These are phyloP conservation scores for Laticauda colubrina DNA, from an alignment of 2,113 vertebrate species.

Conservation along the genomic window DNA sequence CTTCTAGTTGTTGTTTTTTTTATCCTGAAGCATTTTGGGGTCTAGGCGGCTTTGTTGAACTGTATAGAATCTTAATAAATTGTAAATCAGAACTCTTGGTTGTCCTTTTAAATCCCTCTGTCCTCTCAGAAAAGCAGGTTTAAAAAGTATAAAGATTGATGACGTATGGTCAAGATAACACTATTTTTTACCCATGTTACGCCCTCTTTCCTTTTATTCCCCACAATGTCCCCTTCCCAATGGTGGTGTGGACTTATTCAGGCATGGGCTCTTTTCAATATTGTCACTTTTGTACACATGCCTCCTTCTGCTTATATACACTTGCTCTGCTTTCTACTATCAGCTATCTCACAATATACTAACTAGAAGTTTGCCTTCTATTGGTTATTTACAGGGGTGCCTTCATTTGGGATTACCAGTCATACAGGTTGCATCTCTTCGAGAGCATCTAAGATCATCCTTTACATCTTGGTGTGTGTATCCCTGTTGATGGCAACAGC, in stretches of 20 bases:
- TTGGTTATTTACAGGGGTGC: conserved; percentile 4
- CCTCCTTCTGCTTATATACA: not conserved
- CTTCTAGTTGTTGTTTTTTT: not conserved
- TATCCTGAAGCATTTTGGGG: not conserved
- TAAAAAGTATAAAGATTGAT: not conserved
- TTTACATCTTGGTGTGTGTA: not conserved
- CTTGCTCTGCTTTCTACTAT: not conserved
- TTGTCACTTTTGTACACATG: not conserved
- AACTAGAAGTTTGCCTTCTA: not conserved
- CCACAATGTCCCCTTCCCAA: no score
- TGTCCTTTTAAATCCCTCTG: not conserved
- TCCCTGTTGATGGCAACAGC: not conserved
- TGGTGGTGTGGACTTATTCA: not conserved
- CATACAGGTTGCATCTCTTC: not conserved
- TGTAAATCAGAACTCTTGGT: not conserved
- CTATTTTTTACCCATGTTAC: not conserved
- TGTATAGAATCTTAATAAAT: not conserved
- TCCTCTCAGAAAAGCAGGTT: not conserved
- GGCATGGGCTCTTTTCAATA: not conserved
- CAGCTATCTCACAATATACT: not conserved
- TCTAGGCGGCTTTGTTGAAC: not conserved
- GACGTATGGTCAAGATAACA: not conserved
- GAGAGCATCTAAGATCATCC: not conserved
- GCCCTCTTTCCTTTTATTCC: not conserved
- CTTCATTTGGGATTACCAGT: not conserved